phyloP scores from a whole-genome alignment of 2,113 vertebrate species.

The Ophthalmolycus amberensis region DNA sequence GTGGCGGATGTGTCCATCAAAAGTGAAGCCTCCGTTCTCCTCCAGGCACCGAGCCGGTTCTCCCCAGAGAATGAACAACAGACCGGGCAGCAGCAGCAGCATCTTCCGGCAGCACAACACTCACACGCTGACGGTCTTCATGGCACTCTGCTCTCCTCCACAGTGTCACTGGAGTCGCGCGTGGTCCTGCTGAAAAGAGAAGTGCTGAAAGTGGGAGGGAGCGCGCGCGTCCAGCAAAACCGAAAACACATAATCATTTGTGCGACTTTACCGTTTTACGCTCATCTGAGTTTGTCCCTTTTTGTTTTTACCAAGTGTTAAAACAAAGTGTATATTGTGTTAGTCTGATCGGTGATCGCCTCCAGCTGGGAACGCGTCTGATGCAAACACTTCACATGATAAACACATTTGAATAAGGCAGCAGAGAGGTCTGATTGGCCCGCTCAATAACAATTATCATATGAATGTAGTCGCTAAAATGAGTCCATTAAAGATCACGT shows the following conservation, averaged over 20 bases:
- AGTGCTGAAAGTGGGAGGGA: conserved; percentile 25
- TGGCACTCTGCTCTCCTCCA: conserved; percentile 5
- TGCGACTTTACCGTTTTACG: neutral
- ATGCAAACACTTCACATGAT: no score
- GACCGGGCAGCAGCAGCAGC: conserved; percentile 41
- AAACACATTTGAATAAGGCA: no score
- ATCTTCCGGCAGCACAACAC: conserved; percentile 29
- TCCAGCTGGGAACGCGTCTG: no score
- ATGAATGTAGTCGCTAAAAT: neutral
- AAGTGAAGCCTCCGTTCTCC: neutral
- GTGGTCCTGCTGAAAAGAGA: conserved; percentile 16
- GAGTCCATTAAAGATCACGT: neutral
- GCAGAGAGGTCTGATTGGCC: no score
- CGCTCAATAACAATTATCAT: neutral
- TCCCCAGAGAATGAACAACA: conserved; percentile 34
- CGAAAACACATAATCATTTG: neutral
- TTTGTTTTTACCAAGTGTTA: no score
- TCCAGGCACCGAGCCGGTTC: conserved; percentile 13
- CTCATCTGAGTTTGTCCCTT: neutral
- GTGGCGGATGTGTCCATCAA: conserved; percentile 77
- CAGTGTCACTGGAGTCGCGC: neutral
- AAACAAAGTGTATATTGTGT: no score
- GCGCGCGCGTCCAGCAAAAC: neutral
- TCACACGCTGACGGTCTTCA: neutral
- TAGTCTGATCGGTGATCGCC: no score